phyloP scores from a whole-genome alignment of 2,797 vertebrate genomes.

The Telmatherina bonti region DNA sequence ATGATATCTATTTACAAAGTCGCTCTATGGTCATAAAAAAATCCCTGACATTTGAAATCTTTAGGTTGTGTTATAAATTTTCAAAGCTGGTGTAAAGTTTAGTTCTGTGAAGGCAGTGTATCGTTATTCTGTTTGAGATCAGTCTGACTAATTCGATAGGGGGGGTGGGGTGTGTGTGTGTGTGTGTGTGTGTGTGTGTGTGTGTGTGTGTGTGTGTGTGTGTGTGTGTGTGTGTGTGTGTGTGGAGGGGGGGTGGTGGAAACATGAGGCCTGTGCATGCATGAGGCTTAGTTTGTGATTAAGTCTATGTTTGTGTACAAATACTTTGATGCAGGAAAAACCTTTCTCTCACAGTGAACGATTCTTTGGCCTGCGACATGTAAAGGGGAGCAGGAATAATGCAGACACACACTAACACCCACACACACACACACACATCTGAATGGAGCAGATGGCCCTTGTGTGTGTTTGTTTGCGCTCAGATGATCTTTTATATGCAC shows the following conservation, averaged over 20 bases:
- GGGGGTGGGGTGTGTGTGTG: too few species aligned
- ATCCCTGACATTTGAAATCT: background rate
- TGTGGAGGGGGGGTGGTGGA: constrained; percentile 4
- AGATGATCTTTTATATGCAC: constrained; percentile 74
- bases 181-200: too few species aligned
- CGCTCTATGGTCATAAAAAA: background rate
- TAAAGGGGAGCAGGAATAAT: constrained; percentile 22
- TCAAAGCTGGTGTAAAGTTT: background rate
- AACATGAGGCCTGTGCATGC: constrained; percentile 1
- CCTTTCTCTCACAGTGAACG: constrained; percentile 8
- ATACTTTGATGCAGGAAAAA: constrained; percentile 31
- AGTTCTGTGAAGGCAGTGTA: background rate
- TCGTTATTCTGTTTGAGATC: background rate
- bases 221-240: too few species aligned
- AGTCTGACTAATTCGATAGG: too few species aligned
- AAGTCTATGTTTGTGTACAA: constrained; percentile 27
- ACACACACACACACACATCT: constrained; percentile 59
- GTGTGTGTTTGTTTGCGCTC: constrained; percentile 78
- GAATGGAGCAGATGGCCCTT: constrained; percentile 78
- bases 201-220: too few species aligned
- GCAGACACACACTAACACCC: constrained; percentile 47
- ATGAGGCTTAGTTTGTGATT: constrained; percentile 20
- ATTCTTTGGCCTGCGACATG: constrained; percentile 40
- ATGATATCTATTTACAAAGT: background rate
- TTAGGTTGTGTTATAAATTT: background rate